These are phyloP conservation scores for Camelus bactrianus DNA, from an alignment of 2,113 vertebrate genomes.

Conservation along the genomic window DNA sequence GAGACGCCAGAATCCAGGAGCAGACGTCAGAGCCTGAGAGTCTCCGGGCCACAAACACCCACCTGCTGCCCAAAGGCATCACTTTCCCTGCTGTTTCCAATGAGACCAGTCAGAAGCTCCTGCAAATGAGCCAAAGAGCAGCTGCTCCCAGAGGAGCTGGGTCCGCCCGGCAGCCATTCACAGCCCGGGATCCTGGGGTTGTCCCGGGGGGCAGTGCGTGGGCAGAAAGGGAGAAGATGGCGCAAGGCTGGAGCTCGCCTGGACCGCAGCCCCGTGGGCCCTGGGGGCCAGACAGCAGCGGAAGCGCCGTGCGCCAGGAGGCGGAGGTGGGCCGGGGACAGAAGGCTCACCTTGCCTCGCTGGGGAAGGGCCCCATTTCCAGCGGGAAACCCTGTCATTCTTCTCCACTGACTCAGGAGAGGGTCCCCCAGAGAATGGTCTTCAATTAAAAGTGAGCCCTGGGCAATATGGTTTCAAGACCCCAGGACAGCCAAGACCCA, in stretches of 20 bases:
- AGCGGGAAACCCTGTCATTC: background rate
- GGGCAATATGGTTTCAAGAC: background rate
- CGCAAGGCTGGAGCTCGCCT: background rate
- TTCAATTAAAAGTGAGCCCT: background rate
- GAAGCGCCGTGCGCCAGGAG: background rate
- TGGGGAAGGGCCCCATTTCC: background rate
- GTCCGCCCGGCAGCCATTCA: background rate
- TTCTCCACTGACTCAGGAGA: background rate
- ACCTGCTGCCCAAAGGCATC: background rate
- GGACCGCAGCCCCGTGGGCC: background rate
- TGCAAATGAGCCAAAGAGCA: background rate
- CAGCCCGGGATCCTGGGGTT: background rate
- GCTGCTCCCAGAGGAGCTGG: background rate
- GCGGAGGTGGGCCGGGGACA: background rate
- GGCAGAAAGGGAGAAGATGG: background rate
- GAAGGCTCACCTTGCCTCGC: background rate
- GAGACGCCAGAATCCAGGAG: background rate
- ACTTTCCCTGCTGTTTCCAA: background rate
- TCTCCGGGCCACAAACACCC: background rate
- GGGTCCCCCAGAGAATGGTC: background rate
- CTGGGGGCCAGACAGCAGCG: background rate
- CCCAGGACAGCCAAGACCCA: background rate
- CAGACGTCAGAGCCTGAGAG: background rate
- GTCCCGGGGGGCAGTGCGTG: background rate
- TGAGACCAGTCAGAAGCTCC: rapidly evolving